Conservation (phyloP, 1,140 invertebrate genomes). For the Caenorhabditis elegans region DNA sequence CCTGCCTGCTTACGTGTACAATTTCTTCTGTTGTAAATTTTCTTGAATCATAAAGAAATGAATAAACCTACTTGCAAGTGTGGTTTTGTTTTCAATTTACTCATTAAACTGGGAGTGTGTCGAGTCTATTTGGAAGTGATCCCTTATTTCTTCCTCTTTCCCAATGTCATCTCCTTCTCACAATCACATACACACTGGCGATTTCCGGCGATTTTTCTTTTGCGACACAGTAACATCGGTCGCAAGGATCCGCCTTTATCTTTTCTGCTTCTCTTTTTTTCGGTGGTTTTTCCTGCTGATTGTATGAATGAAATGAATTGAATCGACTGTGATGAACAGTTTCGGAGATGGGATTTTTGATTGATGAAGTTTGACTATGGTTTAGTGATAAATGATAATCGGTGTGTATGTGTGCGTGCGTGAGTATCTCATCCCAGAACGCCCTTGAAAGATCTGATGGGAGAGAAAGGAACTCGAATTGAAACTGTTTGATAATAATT, state of each 20-base stretch:
- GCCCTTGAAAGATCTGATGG: not conserved
- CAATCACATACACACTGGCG: not conserved
- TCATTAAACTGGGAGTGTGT: not conserved
- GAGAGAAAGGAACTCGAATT: not conserved
- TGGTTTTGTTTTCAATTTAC: not conserved
- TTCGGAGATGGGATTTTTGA: constrained; percentile 28
- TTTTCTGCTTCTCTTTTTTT: not conserved
- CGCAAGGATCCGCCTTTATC: constrained; percentile 16
- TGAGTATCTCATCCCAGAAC: not conserved
- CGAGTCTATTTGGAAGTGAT: not conserved
- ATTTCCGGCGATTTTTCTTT: not conserved
- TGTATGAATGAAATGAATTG: not conserved
- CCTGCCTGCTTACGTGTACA: constrained; percentile 24
- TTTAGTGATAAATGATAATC: not conserved
- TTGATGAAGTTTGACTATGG: constrained; percentile 27
- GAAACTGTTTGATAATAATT: not conserved
- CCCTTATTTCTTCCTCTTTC: not conserved
- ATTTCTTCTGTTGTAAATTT: not conserved
- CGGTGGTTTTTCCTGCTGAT: not conserved
- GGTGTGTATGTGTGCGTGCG: not conserved
- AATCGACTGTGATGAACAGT: not conserved
- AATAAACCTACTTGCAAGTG: not conserved
- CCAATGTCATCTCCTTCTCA: not conserved
- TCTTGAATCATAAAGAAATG: not conserved
- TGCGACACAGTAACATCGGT: too few species aligned